Conservation (phyloP, 2,888 invertebrate species). For the Monoplex corrugatus region DNA sequence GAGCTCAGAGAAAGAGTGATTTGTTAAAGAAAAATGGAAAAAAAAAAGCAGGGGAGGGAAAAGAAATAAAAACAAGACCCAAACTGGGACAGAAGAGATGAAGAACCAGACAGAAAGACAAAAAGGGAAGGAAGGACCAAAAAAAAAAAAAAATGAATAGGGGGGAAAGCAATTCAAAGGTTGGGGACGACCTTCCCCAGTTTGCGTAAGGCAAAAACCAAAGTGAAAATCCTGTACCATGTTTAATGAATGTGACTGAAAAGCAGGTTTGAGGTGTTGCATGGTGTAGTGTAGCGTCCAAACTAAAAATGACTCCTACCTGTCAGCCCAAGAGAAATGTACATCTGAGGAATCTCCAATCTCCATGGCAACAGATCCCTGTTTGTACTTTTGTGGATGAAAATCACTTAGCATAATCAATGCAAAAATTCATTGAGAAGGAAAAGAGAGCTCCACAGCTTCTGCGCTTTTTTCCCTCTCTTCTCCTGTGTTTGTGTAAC, state of each 20-base stretch:
- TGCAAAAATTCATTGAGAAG: not conserved
- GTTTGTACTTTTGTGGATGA: conserved; percentile 34
- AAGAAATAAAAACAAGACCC: not conserved
- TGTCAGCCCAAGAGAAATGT: not conserved
- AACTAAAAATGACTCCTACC: not conserved
- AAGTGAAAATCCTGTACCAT: not conserved
- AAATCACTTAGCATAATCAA: conserved; percentile 30
- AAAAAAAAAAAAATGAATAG: conserved; percentile 14
- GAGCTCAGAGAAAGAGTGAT: no score
- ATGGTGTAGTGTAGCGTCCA: not conserved
- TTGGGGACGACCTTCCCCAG: not conserved
- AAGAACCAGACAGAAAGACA: not conserved
- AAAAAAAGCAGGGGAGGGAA: not conserved
- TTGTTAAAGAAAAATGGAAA: no score
- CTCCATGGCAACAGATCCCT: conserved; percentile 15
- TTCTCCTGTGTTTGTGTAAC: not conserved
- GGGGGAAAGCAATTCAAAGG: not conserved
- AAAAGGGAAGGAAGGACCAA: not conserved
- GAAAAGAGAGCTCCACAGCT: not conserved
- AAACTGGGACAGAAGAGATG: not conserved
- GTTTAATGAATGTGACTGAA: conserved; percentile 37
- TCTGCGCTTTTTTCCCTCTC: not conserved
- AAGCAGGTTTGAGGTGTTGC: not conserved
- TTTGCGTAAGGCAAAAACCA: not conserved
- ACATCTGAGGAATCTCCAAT: not conserved